A percentile compares a stretch with the other conserved stretches of the same genome.
These are phyloP conservation scores for Xiphorhynchus elegans DNA, from an alignment of 2,113 vertebrate species.

Conservation along the genomic window DNA sequence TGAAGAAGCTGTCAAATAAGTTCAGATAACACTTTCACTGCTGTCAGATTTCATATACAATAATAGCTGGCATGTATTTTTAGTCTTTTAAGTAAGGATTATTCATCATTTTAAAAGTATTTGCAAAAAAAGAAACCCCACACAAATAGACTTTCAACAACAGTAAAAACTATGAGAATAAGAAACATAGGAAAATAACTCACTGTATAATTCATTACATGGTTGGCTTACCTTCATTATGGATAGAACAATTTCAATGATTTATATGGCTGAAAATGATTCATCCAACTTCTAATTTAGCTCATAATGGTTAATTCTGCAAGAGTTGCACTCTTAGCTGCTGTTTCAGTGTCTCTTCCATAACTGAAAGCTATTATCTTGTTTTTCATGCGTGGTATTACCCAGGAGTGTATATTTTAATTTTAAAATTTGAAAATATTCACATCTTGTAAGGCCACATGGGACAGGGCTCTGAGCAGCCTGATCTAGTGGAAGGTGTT, in stretches of 20 bases:
- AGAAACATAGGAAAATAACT: neutral
- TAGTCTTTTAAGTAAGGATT: slow-evolving; percentile 23
- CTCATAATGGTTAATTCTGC: neutral
- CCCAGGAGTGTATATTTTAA: neutral
- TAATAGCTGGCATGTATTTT: neutral
- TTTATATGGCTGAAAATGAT: neutral
- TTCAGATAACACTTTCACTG: neutral
- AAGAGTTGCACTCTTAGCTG: neutral
- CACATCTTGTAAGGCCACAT: neutral
- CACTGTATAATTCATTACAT: neutral
- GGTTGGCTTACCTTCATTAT: neutral
- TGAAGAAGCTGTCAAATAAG: neutral
- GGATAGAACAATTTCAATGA: neutral
- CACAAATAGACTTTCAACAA: neutral
- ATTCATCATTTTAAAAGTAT: slow-evolving; percentile 16
- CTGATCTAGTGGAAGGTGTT: neutral
- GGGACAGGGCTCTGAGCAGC: neutral
- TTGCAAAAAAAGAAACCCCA: neutral
- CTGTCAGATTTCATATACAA: neutral
- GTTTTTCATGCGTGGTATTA: neutral
- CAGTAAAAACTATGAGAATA: neutral
- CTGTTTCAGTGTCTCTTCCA: neutral
- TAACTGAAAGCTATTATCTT: neutral
- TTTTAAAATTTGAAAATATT: neutral
- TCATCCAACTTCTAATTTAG: neutral